A percentile compares a stretch with the other conserved stretches of the same genome.
These are phyloP conservation scores for Mormyrus proboscirostris DNA, from an alignment of 2,797 vertebrate species.

Conservation along the genomic window DNA sequence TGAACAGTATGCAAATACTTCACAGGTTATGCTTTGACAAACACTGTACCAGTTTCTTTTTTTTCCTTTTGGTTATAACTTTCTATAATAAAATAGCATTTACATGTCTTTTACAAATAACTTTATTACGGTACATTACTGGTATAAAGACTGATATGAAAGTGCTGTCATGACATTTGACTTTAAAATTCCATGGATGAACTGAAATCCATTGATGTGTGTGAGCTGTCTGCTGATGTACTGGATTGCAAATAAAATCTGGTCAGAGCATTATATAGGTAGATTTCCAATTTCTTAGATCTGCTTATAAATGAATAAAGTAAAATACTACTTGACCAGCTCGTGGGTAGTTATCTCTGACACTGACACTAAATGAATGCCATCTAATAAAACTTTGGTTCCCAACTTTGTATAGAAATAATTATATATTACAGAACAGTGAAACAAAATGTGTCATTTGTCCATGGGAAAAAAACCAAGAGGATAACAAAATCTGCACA, in stretches of 20 bases:
- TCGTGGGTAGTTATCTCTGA: not conserved
- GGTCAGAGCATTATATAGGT: slow-evolving; percentile 15
- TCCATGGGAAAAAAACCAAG: not conserved
- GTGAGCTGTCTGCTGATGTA: not conserved
- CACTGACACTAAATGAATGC: slow-evolving; percentile 43
- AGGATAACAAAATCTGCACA: slow-evolving; percentile 15
- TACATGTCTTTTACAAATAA: slow-evolving; percentile 76
- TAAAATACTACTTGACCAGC: not conserved
- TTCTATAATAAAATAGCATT: slow-evolving; percentile 76
- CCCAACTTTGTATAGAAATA: slow-evolving; percentile 61
- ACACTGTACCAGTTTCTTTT: slow-evolving; percentile 58
- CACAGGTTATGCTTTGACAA: slow-evolving; percentile 72
- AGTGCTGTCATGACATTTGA: slow-evolving; percentile 36
- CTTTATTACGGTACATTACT: slow-evolving; percentile 44
- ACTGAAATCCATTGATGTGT: not conserved
- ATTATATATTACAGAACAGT: slow-evolving; percentile 52
- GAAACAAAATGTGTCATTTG: slow-evolving; percentile 16
- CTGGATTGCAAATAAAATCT: not conserved
- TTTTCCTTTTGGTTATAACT: slow-evolving; percentile 51
- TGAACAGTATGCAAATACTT: slow-evolving; percentile 76
- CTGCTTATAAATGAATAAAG: slow-evolving; percentile 11
- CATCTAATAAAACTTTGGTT: slow-evolving; percentile 68
- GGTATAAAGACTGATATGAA: slow-evolving; percentile 47
- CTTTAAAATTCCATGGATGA: not conserved
- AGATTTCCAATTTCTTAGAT: not conserved